Base-by-base conservation (phyloP, 2,113 vertebrate species). In the Pteropus alecto region DNA sequence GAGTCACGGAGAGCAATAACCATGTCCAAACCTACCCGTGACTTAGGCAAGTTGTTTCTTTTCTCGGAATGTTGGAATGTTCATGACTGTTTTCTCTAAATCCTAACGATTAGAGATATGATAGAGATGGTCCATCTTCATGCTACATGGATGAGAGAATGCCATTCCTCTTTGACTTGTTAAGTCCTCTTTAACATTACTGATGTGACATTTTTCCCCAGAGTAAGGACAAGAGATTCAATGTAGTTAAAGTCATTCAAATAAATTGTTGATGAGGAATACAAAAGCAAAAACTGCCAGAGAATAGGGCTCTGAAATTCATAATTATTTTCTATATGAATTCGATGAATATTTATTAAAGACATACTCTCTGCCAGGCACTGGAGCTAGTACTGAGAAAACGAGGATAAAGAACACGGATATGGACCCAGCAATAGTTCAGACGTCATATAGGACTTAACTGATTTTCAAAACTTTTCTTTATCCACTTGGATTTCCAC, bases 261-360 rank as follows among this genome's bases (percentile, higher is more conserved):
- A 48, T 87, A 92, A 85, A 77, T 38, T 79, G 38, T 48, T 63
- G 22, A 73, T 93, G 89, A 95, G 61, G 97, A 73, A 73, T 58
- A 46, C 1, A 79, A 67, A 96, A 92, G 65, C 73, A 61, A 68
- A 67, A 94, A 79, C 73, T 82, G 33, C 61, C 51, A 93, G 73
- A 33, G 56, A 94, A 74, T 70, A 24, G 43, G 79, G 76, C 90
- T 73, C 30, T 82, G 43, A 51, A 33, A 68, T 61, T 82, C 41
- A 87, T 82, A 38, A 38, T 73, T 87, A 78, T 85, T 84, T 96
- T 94, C 88, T 67, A 94, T 78, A 82, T 85, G 60, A 87, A 79
- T 79, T 97, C 65, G 81, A 1, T 56, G 48, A 84, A 18, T 88
- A 67, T 85, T 81, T 83, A 61, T 95, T 88, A 77, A 90, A 87